These are phyloP conservation scores for Pteria penguin DNA, from an alignment of 2,888 invertebrate genomes.

Conservation along the genomic window DNA sequence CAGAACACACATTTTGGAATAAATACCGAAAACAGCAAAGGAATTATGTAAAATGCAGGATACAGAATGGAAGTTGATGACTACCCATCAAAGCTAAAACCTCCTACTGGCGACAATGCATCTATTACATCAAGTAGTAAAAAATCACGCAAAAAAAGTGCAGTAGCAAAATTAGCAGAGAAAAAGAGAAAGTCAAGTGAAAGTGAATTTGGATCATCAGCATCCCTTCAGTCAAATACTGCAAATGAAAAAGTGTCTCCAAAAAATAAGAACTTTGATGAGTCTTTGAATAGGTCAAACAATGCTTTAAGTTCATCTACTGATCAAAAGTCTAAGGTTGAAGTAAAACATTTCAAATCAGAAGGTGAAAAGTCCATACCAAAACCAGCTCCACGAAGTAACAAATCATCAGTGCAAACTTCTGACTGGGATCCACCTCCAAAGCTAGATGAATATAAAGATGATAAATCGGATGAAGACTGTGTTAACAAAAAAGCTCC, in stretches of 20 bases:
- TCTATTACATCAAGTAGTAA: constrained; percentile 38
- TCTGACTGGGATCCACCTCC: constrained; percentile 52
- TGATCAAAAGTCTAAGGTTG: neutral
- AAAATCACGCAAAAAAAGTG: constrained; percentile 65
- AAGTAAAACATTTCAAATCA: neutral
- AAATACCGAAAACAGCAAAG: too few relatives aligned
- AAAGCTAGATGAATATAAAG: constrained; percentile 56
- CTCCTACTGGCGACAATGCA: constrained; percentile 14
- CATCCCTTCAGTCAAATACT: constrained; percentile 50
- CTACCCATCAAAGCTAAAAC: constrained; percentile 8
- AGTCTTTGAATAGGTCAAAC: neutral
- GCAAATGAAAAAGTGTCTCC: constrained; percentile 10
- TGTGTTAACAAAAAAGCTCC: constrained; percentile 51
- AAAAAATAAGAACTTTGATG: neutral
- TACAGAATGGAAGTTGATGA: neutral
- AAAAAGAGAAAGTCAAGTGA: constrained; percentile 60
- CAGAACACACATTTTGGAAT: too few relatives aligned
- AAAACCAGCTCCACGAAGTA: constrained; percentile 46
- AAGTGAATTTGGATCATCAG: constrained; percentile 62
- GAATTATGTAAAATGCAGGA: neutral
- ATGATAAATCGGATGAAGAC: constrained; percentile 37
- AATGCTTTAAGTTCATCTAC: neutral
- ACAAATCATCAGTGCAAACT: constrained; percentile 25
- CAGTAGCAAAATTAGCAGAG: constrained; percentile 69
- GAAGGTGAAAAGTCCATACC: constrained; percentile 24